phyloP scores from a whole-genome alignment of 37 sponge, comb jelly and placozoan species.

The Halichondria panicea region DNA sequence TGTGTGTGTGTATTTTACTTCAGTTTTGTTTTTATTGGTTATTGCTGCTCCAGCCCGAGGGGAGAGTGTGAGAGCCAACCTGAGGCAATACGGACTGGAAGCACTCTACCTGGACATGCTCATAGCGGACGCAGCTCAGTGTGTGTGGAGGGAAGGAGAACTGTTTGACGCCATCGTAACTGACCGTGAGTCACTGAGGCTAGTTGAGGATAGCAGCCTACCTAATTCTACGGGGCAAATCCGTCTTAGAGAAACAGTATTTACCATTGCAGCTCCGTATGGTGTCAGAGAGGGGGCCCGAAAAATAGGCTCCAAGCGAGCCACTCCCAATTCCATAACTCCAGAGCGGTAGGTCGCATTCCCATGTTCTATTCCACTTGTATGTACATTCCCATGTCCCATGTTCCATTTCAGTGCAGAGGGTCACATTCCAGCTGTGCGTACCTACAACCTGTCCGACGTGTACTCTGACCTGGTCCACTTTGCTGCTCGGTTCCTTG shows the following conservation, averaged over 20 bases:
- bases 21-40: no score
- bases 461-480: conserved; percentile 69
- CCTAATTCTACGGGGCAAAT: no score
- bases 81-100: conserved; percentile 79
- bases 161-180: conserved; percentile 92
- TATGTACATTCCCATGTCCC: not conserved
- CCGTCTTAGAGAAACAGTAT: no score
- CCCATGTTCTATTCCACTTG: not conserved
- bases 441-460: conserved; percentile 68
- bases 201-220: no score
- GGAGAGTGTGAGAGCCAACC: conserved; percentile 70
- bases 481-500: conserved; percentile 74
- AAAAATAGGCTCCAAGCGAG: conserved; percentile 47
- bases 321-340: conserved; percentile 8
- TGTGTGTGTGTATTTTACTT: not conserved
- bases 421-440: conserved; percentile 38
- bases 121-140: conserved; percentile 72
- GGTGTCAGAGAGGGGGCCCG: conserved; percentile 87
- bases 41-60: conserved; percentile 55
- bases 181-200: conserved; percentile 86
- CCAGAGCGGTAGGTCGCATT: conserved; percentile 26
- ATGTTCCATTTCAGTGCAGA: conserved; percentile 41
- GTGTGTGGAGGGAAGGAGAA: conserved; percentile 66
- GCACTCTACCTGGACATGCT: conserved; percentile 74
- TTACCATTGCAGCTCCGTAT: conserved; percentile 81